A percentile compares a stretch with the other conserved stretches of the same genome.
These are phyloP conservation scores for Ichneumoninae sp. DNA, from an alignment of 2,888 invertebrate species.

Conservation along the genomic window DNA sequence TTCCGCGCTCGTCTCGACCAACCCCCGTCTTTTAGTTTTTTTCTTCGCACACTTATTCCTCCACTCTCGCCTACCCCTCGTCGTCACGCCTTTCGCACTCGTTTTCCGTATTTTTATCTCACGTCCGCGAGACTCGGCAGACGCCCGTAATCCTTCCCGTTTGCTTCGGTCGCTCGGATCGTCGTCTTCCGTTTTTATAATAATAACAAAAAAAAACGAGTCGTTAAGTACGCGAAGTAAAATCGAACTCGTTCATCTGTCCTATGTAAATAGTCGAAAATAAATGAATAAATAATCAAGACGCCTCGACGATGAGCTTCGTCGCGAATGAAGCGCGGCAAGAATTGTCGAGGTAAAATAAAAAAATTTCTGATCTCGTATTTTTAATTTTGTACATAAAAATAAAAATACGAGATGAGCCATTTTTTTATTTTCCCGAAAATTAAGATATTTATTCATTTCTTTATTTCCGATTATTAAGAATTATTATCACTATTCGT, in stretches of 20 bases:
- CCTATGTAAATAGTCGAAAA: not conserved
- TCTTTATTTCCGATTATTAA: no score
- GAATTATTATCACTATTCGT: not conserved
- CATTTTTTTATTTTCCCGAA: not conserved
- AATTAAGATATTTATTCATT: not conserved
- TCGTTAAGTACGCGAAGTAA: not conserved
- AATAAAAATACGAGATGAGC: not conserved
- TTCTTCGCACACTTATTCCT: not conserved
- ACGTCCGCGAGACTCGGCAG: not conserved
- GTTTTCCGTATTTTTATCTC: conserved; percentile 12
- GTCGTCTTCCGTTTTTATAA: not conserved
- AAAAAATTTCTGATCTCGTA: no score
- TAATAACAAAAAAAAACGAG: not conserved
- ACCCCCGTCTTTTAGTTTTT: not conserved
- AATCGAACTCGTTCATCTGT: not conserved
- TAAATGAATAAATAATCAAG: no score
- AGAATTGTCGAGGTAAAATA: no score
- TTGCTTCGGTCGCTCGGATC: not conserved
- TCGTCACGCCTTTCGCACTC: conserved; percentile 16
- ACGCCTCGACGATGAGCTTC: no score
- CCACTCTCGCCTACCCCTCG: not conserved
- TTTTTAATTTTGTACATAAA: not conserved
- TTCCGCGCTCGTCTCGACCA: conserved; percentile 25
- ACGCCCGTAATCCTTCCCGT: not conserved
- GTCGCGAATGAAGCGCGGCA: no score